A percentile compares a stretch with the other conserved stretches of the same genome.
Evolutionary conservation across 2,888 invertebrate genomes (phyloP).

Genomic region (Xestia xanthographa): DNA sequence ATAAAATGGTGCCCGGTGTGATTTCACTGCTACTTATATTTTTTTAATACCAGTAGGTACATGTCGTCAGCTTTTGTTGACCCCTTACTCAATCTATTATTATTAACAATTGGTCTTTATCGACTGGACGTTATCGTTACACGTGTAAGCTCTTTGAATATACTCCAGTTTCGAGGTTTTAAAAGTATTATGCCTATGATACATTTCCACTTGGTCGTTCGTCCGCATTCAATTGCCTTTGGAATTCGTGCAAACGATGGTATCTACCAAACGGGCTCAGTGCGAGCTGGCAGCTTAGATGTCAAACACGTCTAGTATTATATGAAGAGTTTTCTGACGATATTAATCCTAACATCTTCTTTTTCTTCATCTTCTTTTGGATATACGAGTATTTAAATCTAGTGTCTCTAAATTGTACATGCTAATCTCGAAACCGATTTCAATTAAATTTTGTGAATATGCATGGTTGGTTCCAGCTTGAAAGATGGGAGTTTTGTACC

Average conservation of each 20-base stretch:
- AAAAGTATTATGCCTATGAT: not conserved
- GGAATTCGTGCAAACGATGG: not conserved
- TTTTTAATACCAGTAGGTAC: not conserved
- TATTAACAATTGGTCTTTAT: not conserved
- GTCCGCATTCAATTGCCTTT: not conserved
- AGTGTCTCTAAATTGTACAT: not conserved
- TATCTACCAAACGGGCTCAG: too few species aligned
- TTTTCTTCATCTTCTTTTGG: too few species aligned
- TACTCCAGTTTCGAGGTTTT: not conserved
- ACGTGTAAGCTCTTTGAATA: not conserved
- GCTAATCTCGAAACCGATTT: not conserved
- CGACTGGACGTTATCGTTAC: conserved; percentile 1
- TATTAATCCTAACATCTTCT: not conserved
- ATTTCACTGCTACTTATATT: not conserved
- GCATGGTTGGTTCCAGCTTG: not conserved
- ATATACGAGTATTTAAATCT: not conserved
- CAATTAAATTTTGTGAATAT: not conserved
- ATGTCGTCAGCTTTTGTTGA: not conserved
- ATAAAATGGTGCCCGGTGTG: not conserved
- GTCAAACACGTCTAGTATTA: too few species aligned
- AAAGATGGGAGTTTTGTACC: not conserved
- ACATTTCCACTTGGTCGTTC: not conserved
- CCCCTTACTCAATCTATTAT: not conserved
- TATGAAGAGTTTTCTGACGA: not conserved
- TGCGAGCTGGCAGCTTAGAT: too few species aligned